Base-by-base conservation (phyloP, 2,888 invertebrate species). In the Xylota sylvarum region DNA sequence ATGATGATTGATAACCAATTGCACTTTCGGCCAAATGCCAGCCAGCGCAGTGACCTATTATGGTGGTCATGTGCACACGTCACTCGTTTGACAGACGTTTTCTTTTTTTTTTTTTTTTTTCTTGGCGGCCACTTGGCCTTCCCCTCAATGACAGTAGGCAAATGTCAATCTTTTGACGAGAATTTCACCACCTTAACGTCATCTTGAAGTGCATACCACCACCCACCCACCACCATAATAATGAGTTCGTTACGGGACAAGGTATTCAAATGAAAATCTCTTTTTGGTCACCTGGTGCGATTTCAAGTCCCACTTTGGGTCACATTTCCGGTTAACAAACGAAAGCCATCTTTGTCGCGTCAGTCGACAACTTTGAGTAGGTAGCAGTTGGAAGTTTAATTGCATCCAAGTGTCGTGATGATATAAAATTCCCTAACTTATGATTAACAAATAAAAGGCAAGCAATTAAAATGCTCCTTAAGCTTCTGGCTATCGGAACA, bases 391-490 rank as follows among this genome's bases (percentile, higher is more conserved):
- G 23, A 58, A 14, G 17, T 74, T 56, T 64, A 69, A 79, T 79
- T 79, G 74, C 84, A 74, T 64, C 67, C 80, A 65, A 69, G 73
- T 37, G 52, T 62, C 35, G 69, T 62, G 80, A 80, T 67, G 76
- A 40, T 67, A 48, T 76, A 55, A 72, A 65, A 52, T 50, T 35
- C 43, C 56, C n/a, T 30, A 60, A 32, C 62, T 60, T 60, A 52
- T 52, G 74, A 67, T 55, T 55, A 60, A 70, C 70, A 77, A 77
- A 77, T 65, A 70, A 64, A 69, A 62, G 64, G 69, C 58, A 73
- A 79, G 70, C 84, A 80, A 85, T 85, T 80, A 85, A 85, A 74
- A 58, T 64, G 69, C 58, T 72, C 48, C 65, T 70, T 76, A 55
- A 72, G 80, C 80, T 80, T 60, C 74, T 70, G 74, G 58, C 62